Evolutionary conservation across 2,113 vertebrate genomes (phyloP).

Genomic region (Poecilia latipinna): DNA sequence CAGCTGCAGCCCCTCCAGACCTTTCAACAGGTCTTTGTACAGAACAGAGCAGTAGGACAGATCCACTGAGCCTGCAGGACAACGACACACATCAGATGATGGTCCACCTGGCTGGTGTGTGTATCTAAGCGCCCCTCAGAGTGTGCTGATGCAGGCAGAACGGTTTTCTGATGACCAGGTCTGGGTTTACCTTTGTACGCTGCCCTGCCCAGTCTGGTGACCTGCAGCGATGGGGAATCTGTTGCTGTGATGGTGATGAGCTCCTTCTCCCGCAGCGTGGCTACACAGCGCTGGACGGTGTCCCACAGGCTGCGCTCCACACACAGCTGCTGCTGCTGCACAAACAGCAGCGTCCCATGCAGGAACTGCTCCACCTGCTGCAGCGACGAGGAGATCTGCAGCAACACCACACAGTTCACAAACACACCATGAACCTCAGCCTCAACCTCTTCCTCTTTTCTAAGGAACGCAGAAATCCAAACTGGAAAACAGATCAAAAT

Average conservation of each 20-base stretch:
- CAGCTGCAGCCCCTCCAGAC: conserved; percentile 91
- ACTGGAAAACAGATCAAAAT: too few species aligned
- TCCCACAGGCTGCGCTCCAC: conserved; percentile 82
- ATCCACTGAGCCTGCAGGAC: conserved; percentile 87
- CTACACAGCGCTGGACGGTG: conserved; percentile 75
- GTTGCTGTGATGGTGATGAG: conserved; percentile 72
- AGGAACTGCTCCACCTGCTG: conserved; percentile 84
- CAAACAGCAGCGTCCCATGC: conserved; percentile 84
- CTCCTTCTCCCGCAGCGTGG: conserved; percentile 80
- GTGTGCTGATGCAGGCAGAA: too few species aligned
- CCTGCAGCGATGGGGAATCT: conserved; percentile 59
- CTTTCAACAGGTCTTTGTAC: conserved; percentile 87
- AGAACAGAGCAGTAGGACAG: conserved; percentile 85
- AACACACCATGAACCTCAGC: neutral
- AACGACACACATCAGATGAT: neutral
- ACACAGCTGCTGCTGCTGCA: conserved; percentile 84
- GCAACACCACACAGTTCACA: neutral
- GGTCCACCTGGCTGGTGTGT: neutral
- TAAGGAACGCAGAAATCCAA: too few species aligned
- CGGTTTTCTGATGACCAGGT: too few species aligned
- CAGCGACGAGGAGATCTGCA: conserved; percentile 83
- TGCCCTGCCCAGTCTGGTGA: conserved; percentile 90
- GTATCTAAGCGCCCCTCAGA: too few species aligned
- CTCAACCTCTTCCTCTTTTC: too few species aligned
- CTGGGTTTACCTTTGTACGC: conserved; percentile 86